Conservation (phyloP, 37 sponge, comb jelly and placozoan species). For the Haliclona indistincta region DNA sequence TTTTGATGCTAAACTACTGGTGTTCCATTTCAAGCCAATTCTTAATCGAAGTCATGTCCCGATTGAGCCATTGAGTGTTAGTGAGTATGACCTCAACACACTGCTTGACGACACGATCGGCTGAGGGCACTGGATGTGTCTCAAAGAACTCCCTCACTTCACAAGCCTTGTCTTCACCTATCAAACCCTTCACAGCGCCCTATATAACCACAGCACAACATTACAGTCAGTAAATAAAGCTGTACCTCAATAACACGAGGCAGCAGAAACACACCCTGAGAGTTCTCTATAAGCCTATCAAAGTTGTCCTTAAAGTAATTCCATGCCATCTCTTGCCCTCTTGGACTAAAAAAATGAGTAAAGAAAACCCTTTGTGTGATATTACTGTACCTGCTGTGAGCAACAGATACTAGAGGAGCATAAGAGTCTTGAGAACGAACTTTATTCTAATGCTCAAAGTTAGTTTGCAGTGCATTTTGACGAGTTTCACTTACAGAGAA, state of each 20-base stretch:
- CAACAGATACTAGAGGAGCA: constrained; percentile 30
- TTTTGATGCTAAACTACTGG: too few relatives aligned
- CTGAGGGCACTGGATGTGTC: constrained; percentile 69
- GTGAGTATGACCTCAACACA: constrained; percentile 77
- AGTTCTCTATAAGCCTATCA: constrained; percentile 50
- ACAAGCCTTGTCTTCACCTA: constrained; percentile 41
- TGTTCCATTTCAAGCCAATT: too few relatives aligned
- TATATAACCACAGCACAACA: too few relatives aligned
- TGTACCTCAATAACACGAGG: constrained; percentile 66
- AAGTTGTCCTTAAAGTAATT: constrained; percentile 83
- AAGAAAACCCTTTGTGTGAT: too few relatives aligned
- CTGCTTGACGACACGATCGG: constrained; percentile 82
- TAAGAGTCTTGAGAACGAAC: constrained; percentile 53
- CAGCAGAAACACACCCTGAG: constrained; percentile 72
- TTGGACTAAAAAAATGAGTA: constrained; percentile 32
- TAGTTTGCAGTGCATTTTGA: background rate
- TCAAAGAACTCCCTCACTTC: constrained; percentile 82
- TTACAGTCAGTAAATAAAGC: constrained; percentile 4
- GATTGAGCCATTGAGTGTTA: constrained; percentile 77
- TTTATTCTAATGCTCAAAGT: constrained; percentile 47
- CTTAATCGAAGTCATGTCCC: constrained; percentile 64
- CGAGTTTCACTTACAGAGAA: constrained; percentile 53
- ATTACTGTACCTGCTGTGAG: too few relatives aligned
- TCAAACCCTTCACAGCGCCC: constrained; percentile 27
- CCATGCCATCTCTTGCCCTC: constrained; percentile 84